Base-by-base conservation (phyloP, 2,113 vertebrate genomes). In the Trematomus loennbergii region DNA sequence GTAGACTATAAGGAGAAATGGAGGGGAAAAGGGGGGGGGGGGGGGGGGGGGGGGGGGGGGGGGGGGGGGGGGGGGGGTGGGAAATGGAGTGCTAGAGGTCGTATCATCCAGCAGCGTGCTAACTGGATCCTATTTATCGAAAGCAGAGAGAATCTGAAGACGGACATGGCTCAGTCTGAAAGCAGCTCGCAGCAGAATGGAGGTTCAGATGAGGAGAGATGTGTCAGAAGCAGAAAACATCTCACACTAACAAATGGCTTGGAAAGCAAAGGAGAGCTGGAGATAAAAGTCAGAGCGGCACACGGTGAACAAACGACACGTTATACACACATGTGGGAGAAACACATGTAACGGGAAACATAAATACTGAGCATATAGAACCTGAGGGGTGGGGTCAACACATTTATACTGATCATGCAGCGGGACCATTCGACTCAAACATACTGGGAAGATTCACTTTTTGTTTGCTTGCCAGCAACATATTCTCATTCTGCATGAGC, bases 201-300 rank as follows among this genome's bases (percentile, higher is more conserved):
- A 87, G 79, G 81, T 43, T 86, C 91, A 85, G 83, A 91, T 89
- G 90, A 84, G 55, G 48, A 70, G 88, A 78, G 80, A 92, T 89
- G 88, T 77, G 63, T 78, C 66, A 76, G 75, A 53, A 82, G 87
- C 58, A 78, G 81, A 85, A 89, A 77, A 89, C 90, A 84, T 85
- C 84, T 87, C 85, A 70, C 86, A 71, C 78, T 83, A 88, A 92
- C 86, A 93, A 57, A 95, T 94, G 95, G 94, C 94, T 95, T 95
- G 94, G 94, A 96, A 94, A 95, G 94, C 95, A 95, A 95, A 95
- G 90, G 89, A 92, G 87, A 91, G 78, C 89, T 89, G 85, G 83
- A 71, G 65, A 67, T 40, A 87, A 55, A 81, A 66, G 71, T 78
- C 67, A 66, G 82, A 40, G 3, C 36, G 36, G 36, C 6, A 40